Evolutionary conservation across 2,113 vertebrate species (phyloP).

Genomic region (Neodontobutis hainanensis): DNA sequence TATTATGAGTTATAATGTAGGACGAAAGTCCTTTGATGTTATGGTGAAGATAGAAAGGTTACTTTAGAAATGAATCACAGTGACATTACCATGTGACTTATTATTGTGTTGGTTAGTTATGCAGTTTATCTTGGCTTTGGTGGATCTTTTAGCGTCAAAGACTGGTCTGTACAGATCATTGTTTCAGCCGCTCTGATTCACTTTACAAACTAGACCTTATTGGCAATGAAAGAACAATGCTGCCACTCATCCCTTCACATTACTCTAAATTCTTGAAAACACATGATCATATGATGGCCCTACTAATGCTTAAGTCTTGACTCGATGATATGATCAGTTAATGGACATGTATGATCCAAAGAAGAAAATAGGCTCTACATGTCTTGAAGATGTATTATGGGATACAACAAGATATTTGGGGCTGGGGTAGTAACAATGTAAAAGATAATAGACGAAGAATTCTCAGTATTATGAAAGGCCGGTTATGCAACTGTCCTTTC

Average conservation of each 20-base stretch:
- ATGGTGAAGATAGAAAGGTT: background rate
- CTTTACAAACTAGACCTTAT: too few species aligned
- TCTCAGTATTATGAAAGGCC: background rate
- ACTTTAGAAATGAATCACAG: background rate
- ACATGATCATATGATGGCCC: background rate
- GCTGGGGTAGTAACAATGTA: background rate
- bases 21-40: background rate
- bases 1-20: background rate
- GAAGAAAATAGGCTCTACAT: background rate
- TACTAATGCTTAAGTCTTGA: too few species aligned
- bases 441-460: background rate
- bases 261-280: too few species aligned
- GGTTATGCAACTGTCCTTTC: background rate
- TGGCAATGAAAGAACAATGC: background rate
- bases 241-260: background rate
- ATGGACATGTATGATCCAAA: too few species aligned
- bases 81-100: background rate
- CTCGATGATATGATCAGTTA: too few species aligned
- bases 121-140: too few species aligned
- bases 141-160: too few species aligned
- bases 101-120: background rate
- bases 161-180: too few species aligned
- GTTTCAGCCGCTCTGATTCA: too few species aligned
- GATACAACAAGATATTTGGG: background rate
- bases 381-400: background rate